phyloP scores from a whole-genome alignment of 2,888 invertebrate genomes.

The Apamea monoglypha region DNA sequence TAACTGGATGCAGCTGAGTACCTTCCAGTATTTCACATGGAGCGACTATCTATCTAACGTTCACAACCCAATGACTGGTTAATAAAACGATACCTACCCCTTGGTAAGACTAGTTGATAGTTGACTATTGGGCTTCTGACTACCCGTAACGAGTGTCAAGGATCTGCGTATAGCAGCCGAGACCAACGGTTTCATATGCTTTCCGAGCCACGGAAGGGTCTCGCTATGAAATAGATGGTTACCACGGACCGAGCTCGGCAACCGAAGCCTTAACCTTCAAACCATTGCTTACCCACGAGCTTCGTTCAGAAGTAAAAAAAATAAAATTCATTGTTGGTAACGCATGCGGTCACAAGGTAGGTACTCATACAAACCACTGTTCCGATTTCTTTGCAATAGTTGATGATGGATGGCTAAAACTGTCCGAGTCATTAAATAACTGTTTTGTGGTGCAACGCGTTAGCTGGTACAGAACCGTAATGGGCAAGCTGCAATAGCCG shows the following conservation, averaged over 20 bases:
- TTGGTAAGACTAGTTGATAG: background rate
- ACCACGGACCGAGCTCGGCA: background rate
- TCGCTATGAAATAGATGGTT: background rate
- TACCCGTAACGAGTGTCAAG: background rate
- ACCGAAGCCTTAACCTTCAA: too few species aligned
- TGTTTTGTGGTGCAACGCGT: conserved; percentile 27
- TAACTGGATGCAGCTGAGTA: background rate
- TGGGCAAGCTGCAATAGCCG: conserved; percentile 4
- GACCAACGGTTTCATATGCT: background rate
- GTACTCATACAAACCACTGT: conserved; percentile 7
- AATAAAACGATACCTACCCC: background rate
- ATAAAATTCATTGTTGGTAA: background rate
- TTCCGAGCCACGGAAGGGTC: background rate
- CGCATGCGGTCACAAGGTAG: background rate
- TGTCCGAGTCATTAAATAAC: conserved; percentile 7
- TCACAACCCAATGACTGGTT: background rate
- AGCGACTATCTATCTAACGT: background rate
- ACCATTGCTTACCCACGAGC: background rate
- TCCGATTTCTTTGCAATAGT: conserved; percentile 20
- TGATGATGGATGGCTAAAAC: conserved; percentile 28
- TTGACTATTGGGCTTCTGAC: background rate
- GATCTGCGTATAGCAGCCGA: background rate
- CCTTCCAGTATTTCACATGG: background rate
- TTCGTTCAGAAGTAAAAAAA: background rate
- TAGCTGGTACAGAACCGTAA: conserved; percentile 7